Evolutionary conservation across 2,797 vertebrate genomes (phyloP).

Genomic region (Novumbra hubbsi): DNA sequence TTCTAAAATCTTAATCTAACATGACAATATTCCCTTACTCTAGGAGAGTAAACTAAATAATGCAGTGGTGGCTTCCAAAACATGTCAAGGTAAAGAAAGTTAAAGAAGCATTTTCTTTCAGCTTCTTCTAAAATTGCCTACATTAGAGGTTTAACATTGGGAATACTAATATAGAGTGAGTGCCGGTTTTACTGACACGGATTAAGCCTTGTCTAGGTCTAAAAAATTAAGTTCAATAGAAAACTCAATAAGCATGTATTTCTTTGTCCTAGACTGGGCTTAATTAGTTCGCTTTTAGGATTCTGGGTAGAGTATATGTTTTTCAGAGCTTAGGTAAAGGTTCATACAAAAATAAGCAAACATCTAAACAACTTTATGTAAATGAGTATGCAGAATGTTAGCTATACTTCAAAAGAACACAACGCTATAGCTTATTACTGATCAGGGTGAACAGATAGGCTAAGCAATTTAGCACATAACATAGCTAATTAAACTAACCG

Average conservation of each 20-base stretch:
- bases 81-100: constrained; percentile 4
- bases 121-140: background rate
- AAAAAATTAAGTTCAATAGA: too few species aligned
- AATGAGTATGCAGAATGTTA: constrained; percentile 21
- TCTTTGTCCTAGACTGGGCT: too few species aligned
- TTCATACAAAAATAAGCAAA: constrained; percentile 14
- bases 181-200: too few species aligned
- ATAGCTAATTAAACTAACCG: constrained; percentile 42
- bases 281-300: too few species aligned
- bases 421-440: constrained; percentile 18
- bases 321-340: constrained; percentile 20
- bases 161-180: constrained; percentile 25
- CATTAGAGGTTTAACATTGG: constrained; percentile 7
- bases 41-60: constrained; percentile 42
- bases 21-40: constrained; percentile 44
- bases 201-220: too few species aligned
- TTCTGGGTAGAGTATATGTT: constrained; percentile 8
- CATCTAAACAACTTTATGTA: constrained; percentile 31
- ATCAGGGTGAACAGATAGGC: constrained; percentile 37
- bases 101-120: constrained; percentile 16
- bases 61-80: constrained; percentile 21
- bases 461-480: constrained; percentile 41
- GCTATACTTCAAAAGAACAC: constrained; percentile 25
- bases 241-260: too few species aligned
- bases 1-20: constrained; percentile 52